Evolutionary conservation across 2,888 invertebrate genomes (phyloP).

Genomic region (Cylloceria caligata): DNA sequence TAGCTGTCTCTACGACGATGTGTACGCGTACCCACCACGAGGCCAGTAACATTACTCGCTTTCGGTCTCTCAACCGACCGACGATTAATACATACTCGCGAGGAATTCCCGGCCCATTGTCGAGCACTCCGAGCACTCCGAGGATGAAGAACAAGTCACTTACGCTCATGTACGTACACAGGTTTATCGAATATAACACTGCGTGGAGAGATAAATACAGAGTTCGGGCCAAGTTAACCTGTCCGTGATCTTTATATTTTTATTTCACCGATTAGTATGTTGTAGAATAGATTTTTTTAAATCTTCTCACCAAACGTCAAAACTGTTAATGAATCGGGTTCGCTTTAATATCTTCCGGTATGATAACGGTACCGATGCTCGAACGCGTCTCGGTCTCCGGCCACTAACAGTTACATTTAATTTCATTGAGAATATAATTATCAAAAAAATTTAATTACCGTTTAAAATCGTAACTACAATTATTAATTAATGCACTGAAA

Average conservation of each 20-base stretch:
- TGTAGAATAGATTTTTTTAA: too few relatives aligned
- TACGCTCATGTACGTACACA: conserved; percentile 2
- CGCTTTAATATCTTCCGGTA: too few relatives aligned
- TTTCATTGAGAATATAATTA: too few relatives aligned
- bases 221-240: neutral
- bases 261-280: neutral
- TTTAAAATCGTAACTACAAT: too few relatives aligned
- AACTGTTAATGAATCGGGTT: too few relatives aligned
- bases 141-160: conserved; percentile 39
- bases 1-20: neutral
- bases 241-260: neutral
- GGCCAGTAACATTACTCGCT: neutral
- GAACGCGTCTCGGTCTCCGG: too few relatives aligned
- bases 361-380: too few relatives aligned
- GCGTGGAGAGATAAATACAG: neutral
- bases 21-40: neutral
- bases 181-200: conserved; percentile 3
- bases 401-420: too few relatives aligned
- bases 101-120: conserved; percentile 44
- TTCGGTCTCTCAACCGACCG: conserved; percentile 22
- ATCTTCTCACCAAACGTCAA: too few relatives aligned
- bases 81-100: conserved; percentile 46
- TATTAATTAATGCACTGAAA: too few relatives aligned
- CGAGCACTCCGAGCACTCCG: conserved; percentile 3
- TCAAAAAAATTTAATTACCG: too few relatives aligned